Conservation (phyloP, 2,797 vertebrate genomes). For the Pseudotriccus pelzelni region DNA sequence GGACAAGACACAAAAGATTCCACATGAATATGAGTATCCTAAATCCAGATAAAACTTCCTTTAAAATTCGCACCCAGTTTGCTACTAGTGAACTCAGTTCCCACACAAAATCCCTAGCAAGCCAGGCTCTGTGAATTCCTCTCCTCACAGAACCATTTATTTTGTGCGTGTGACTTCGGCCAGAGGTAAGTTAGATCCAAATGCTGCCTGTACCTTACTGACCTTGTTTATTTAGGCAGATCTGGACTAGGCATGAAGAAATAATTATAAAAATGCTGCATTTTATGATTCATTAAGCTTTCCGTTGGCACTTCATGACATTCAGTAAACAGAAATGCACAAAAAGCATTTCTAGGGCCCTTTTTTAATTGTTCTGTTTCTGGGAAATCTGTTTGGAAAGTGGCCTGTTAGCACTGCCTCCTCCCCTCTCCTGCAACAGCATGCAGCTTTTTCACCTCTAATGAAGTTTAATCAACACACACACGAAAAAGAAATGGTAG, state of each 20-base stretch:
- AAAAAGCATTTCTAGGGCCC: neutral
- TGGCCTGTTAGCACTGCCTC: neutral
- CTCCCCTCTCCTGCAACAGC: neutral
- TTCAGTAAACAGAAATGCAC: slow-evolving; percentile 6
- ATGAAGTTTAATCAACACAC: slow-evolving; percentile 26
- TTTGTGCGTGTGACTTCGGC: neutral
- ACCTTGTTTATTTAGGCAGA: neutral
- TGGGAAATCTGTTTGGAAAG: slow-evolving; percentile 54
- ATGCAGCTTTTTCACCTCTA: slow-evolving; percentile 19
- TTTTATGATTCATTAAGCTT: slow-evolving; percentile 42
- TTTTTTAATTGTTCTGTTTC: slow-evolving; percentile 42
- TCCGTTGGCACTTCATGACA: neutral
- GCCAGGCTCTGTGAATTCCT: neutral
- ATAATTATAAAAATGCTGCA: slow-evolving; percentile 28
- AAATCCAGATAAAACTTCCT: neutral
- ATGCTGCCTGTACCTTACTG: neutral
- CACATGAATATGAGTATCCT: neutral
- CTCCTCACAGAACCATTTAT: neutral
- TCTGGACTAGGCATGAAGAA: neutral
- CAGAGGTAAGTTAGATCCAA: neutral
- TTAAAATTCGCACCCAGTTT: neutral
- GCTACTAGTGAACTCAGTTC: neutral
- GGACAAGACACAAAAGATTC: neutral
- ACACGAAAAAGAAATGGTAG: neutral
- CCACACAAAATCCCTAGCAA: neutral